phyloP scores from a whole-genome alignment of 2,888 invertebrate species.

The Drosophila greeni region DNA sequence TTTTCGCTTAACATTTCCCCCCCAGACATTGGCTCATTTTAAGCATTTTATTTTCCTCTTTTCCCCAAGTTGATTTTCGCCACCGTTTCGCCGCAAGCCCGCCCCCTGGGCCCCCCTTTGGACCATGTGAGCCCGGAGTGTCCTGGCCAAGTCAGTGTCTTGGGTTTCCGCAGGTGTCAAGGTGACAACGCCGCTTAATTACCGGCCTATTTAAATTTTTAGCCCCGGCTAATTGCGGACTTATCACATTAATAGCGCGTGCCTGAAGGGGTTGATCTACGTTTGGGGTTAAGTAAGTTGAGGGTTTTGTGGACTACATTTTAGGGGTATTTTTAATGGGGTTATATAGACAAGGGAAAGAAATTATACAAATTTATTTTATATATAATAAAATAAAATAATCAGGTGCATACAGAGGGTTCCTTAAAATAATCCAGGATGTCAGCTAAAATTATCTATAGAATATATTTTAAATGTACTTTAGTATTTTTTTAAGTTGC shows the following conservation, averaged over 20 bases:
- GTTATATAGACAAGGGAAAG: too few relatives aligned
- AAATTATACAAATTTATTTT: too few relatives aligned
- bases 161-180: constrained; percentile 21
- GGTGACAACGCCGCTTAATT: constrained; percentile 62
- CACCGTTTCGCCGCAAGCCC: neutral
- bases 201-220: constrained; percentile 60
- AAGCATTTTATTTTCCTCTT: constrained; percentile 6
- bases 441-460: too few relatives aligned
- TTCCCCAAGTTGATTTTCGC: neutral
- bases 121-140: neutral
- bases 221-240: constrained; percentile 55
- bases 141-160: neutral
- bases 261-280: too few relatives aligned
- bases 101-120: neutral
- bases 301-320: too few relatives aligned
- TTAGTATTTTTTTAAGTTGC: neutral
- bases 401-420: too few relatives aligned
- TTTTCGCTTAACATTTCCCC: neutral
- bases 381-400: too few relatives aligned
- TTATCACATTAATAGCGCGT: constrained; percentile 50
- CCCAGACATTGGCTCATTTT: neutral
- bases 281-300: neutral
- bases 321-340: too few relatives aligned
- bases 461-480: neutral
- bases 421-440: neutral